Evolutionary conservation across 1,140 invertebrate species (phyloP).

Genomic region (Caenorhabditis remanei): DNA sequence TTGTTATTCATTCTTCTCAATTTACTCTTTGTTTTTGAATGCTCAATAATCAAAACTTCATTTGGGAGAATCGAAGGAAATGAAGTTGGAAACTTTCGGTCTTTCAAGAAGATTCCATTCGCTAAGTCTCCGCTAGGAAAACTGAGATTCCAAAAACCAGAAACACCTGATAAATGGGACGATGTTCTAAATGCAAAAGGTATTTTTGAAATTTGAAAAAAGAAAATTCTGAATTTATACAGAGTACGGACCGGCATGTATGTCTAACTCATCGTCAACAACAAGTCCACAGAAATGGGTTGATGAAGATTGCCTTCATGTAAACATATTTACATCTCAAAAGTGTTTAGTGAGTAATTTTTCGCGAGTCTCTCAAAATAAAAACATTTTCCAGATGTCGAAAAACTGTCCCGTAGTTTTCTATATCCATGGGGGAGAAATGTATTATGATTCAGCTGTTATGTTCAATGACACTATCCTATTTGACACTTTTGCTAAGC

Average conservation of each 20-base stretch:
- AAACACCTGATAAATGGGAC: slow-evolving; percentile 24
- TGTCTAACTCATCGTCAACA: slow-evolving; percentile 45
- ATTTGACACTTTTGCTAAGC: not conserved
- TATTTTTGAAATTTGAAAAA: not conserved
- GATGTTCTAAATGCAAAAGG: slow-evolving; percentile 46
- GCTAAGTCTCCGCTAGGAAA: slow-evolving; percentile 36
- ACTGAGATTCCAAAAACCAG: slow-evolving; percentile 51
- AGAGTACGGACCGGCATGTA: slow-evolving; percentile 59
- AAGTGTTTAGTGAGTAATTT: slow-evolving; percentile 33
- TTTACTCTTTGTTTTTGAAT: not conserved
- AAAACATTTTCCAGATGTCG: not conserved
- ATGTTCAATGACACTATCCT: slow-evolving; percentile 21
- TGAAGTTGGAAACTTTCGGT: not conserved
- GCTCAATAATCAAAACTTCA: slow-evolving; percentile 6
- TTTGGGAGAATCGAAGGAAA: slow-evolving; percentile 41
- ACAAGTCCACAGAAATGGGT: slow-evolving; percentile 60
- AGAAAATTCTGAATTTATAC: not conserved
- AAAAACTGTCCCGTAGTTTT: slow-evolving; percentile 46
- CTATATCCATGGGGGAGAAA: slow-evolving; percentile 54
- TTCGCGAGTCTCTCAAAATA: not conserved
- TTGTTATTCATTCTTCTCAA: not conserved
- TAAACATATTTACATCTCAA: slow-evolving; percentile 44
- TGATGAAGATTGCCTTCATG: slow-evolving; percentile 59
- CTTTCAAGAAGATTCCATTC: slow-evolving; percentile 55
- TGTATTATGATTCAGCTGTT: slow-evolving; percentile 54